These are phyloP conservation scores for Scalopus aquaticus DNA, from an alignment of 2,113 vertebrate species.

Conservation along the genomic window DNA sequence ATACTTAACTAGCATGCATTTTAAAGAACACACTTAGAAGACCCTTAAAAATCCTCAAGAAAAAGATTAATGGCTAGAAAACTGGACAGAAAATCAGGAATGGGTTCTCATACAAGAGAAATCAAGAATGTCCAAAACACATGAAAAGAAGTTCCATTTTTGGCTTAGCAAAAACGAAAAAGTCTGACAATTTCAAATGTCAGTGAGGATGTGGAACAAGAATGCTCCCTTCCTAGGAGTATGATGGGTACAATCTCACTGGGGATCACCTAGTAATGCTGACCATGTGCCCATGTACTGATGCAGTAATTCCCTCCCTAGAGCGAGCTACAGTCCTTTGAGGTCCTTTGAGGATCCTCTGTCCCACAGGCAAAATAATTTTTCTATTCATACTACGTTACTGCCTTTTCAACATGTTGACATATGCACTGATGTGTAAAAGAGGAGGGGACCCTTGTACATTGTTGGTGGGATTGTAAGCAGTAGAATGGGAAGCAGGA, in stretches of 20 bases:
- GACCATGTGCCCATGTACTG: not conserved
- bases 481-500: too few species aligned
- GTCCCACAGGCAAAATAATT: not conserved
- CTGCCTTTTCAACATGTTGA: not conserved
- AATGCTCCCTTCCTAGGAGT: not conserved
- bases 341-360: too few species aligned
- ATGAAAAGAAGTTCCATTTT: not conserved
- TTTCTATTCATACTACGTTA: not conserved
- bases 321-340: too few species aligned
- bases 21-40: not conserved
- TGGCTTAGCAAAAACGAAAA: not conserved
- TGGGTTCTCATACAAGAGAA: not conserved
- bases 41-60: not conserved
- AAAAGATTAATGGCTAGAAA: not conserved
- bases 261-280: not conserved
- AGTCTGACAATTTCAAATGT: not conserved
- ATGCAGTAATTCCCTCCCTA: too few species aligned
- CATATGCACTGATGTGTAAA: not conserved
- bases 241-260: fast-evolving
- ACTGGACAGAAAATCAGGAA: not conserved
- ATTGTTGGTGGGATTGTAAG: too few species aligned
- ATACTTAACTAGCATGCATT: not conserved
- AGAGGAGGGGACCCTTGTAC: too few species aligned
- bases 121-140: not conserved
- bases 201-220: not conserved